phyloP scores from a whole-genome alignment of 1,140 invertebrate species.

The Tribolium castaneum region DNA sequence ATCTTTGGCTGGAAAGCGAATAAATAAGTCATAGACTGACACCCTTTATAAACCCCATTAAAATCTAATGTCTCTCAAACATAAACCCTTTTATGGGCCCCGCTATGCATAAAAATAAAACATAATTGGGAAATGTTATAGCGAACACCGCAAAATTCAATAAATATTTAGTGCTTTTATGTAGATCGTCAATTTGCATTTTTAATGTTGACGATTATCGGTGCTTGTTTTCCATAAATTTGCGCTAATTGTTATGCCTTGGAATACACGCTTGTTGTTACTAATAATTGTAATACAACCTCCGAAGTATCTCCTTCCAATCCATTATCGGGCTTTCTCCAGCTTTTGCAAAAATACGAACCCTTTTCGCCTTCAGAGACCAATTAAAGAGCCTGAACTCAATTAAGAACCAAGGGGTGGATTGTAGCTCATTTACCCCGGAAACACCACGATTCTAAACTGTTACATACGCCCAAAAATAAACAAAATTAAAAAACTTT shows the following conservation, averaged over 20 bases:
- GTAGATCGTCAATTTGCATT: constrained; percentile 39
- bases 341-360: constrained; percentile 2
- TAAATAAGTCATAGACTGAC: background rate
- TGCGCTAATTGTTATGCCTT: constrained; percentile 28
- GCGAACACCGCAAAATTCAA: constrained; percentile 38
- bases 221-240: constrained; percentile 41
- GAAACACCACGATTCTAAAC: background rate
- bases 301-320: constrained; percentile 10
- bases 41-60: constrained; percentile 18
- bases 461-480: background rate
- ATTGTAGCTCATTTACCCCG: background rate
- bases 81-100: constrained; percentile 32
- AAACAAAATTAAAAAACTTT: background rate
- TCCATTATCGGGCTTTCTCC: constrained; percentile 6
- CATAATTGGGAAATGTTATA: constrained; percentile 32
- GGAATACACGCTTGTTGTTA: constrained; percentile 9
- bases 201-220: constrained; percentile 38
- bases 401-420: background rate
- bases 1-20: background rate
- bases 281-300: constrained; percentile 22
- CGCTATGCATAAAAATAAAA: constrained; percentile 42
- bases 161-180: constrained; percentile 44
- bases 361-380: constrained; percentile 20
- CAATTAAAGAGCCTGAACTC: constrained; percentile 1
- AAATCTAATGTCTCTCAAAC: constrained; percentile 11